Percentiles rank a stretch among this genome's conserved stretches.
Evolutionary conservation across 2,113 vertebrate genomes (phyloP).

Genomic region (Ceyx cyanopectus): DNA sequence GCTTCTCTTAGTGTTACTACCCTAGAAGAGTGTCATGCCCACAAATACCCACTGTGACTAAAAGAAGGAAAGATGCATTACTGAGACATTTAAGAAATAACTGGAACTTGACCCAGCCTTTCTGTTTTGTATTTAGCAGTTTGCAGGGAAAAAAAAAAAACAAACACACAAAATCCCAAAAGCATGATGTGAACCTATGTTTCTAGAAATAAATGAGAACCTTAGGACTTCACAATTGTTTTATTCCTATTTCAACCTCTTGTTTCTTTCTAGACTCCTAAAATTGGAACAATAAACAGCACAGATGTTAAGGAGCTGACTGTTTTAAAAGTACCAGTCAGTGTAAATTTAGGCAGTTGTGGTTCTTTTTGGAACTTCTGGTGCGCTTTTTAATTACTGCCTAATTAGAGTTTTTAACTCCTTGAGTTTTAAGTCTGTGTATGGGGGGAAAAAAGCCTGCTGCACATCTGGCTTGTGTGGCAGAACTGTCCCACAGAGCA

Average conservation of each 20-base stretch:
- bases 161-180: background rate
- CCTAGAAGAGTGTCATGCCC: background rate
- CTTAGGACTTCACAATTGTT: background rate
- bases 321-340: background rate
- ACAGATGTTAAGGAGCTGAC: background rate
- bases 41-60: background rate
- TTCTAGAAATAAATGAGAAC: background rate
- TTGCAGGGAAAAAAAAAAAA: background rate
- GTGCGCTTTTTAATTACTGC: background rate
- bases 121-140: background rate
- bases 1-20: background rate
- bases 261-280: background rate
- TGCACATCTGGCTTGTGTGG: background rate
- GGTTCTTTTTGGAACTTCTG: background rate
- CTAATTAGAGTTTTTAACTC: background rate
- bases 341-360: background rate
- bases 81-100: background rate
- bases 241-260: background rate
- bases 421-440: background rate
- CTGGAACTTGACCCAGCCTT: background rate
- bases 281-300: background rate
- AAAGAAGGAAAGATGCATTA: background rate
- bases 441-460: background rate
- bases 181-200: background rate
- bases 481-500: background rate